Percentiles rank a stretch among this genome's conserved stretches.
phyloP scores from a whole-genome alignment of 1,140 invertebrate species.

The Harpegnathos saltator region DNA sequence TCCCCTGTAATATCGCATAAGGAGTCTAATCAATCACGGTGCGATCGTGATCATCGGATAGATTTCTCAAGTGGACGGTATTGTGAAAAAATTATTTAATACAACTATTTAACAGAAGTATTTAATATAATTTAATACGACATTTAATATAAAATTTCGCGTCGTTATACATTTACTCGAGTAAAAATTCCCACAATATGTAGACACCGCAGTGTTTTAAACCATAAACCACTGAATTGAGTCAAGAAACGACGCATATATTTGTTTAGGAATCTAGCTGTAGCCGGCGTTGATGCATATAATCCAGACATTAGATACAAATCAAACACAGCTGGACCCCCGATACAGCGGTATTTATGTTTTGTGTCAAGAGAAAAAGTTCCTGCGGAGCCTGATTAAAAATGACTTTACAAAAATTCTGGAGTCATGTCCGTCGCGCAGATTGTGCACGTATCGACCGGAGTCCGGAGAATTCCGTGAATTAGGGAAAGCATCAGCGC shows the following conservation, averaged over 20 bases:
- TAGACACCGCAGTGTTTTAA: constrained; percentile 5
- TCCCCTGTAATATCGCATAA: background rate
- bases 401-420: background rate
- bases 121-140: too few relatives aligned
- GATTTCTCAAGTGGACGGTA: background rate
- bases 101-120: too few relatives aligned
- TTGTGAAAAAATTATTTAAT: constrained; percentile 20
- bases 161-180: too few relatives aligned
- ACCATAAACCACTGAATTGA: background rate
- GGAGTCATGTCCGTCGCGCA: background rate
- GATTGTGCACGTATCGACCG: background rate
- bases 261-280: constrained; percentile 52
- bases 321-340: constrained; percentile 83
- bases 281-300: constrained; percentile 75
- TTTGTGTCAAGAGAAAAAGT: constrained; percentile 15
- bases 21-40: background rate
- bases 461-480: constrained; percentile 16
- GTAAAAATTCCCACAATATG: background rate
- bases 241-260: constrained; percentile 18
- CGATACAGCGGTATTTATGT: background rate
- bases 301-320: constrained; percentile 80
- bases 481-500: constrained; percentile 39
- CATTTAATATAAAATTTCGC: too few relatives aligned
- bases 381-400: background rate
- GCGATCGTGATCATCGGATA: background rate